Percentiles rank a stretch among this genome's conserved stretches.
Conservation (phyloP, 2,888 invertebrate species). For the Campoplex capitator region DNA sequence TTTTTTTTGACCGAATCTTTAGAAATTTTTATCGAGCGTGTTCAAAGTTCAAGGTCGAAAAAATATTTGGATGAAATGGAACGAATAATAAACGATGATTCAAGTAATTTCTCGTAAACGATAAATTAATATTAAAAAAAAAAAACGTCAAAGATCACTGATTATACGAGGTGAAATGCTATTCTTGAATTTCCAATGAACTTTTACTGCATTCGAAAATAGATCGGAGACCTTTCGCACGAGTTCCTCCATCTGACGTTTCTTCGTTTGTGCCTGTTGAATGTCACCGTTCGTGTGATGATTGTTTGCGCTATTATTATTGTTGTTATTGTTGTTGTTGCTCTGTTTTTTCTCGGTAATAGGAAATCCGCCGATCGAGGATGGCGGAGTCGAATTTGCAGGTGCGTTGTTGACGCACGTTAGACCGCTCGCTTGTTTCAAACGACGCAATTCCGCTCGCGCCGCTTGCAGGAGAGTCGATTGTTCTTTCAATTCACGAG, state of each 20-base stretch:
- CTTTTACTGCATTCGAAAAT: conserved; percentile 18
- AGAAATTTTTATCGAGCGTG: not conserved
- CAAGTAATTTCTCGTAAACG: not conserved
- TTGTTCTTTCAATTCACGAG: conserved; percentile 81
- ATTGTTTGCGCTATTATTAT: conserved; percentile 71
- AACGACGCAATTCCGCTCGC: conserved; percentile 79
- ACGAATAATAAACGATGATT: not conserved
- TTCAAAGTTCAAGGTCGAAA: too few relatives aligned
- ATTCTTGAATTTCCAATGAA: conserved; percentile 5
- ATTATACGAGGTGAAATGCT: not conserved
- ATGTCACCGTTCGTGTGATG: conserved; percentile 81
- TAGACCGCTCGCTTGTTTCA: conserved; percentile 77
- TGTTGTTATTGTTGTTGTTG: conserved; percentile 75
- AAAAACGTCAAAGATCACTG: not conserved
- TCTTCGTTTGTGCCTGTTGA: conserved; percentile 83
- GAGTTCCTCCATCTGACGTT: conserved; percentile 88
- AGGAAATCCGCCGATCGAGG: conserved; percentile 66
- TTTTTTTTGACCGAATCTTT: not conserved
- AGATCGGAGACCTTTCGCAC: conserved; percentile 86
- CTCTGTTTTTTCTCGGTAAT: conserved; percentile 77
- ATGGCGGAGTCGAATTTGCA: conserved; percentile 69
- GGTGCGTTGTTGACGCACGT: conserved; percentile 64
- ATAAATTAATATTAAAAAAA: not conserved
- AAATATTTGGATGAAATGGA: not conserved
- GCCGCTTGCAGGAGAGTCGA: conserved; percentile 78